Evolutionary conservation across 2,797 vertebrate genomes (phyloP), one percentile per base, ranked within the genome.

Genomic region (Hozukius guyotensis): DNA sequence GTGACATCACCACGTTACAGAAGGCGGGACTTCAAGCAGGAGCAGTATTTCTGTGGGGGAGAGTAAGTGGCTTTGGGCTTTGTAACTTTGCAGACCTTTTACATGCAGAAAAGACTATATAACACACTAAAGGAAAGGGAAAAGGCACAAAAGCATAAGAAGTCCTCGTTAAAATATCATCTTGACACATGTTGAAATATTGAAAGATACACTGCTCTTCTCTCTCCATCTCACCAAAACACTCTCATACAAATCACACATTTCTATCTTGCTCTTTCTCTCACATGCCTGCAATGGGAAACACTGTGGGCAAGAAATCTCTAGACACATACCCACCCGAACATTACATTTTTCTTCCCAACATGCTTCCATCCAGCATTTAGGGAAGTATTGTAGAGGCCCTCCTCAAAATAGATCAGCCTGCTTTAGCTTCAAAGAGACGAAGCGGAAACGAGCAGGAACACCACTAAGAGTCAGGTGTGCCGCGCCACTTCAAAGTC

Each of bases 391-490:
- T 86, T 83, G 81, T 76, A 52, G 76, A 88, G 84, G 68, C 72
- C 77, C 18, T 22, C 78, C 83, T 74, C 27, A 73, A 90, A 93
- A 93, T 80, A 89, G 81, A 82, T 83, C 80, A 78, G 77, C 76
- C 80, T 53, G 73, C 78, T 79, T 63, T 34, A 22, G 87, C 87
- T 87, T 90, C 31, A 75, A 81, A 89, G 83, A 81, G 74, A 81
- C n/a, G 36, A 27, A 67, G 83, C 62, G 70, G 89, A 91, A 93
- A 91, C 49, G 68, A 92, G 75, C 70, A 57, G 52, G 59, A 79
- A 65, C 85, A 63, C 62, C 69, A 72, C 65, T 82, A 62, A 59
- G 76, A 93, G 87, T 93, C 94, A 95, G 94, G 94, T 95, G 94
- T 90, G 90, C 83, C 1, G 77, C 81, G 13, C 46, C 87, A 88